Evolutionary conservation across 1,140 invertebrate species (phyloP).

Genomic region (Thaumatotibia leucotreta): DNA sequence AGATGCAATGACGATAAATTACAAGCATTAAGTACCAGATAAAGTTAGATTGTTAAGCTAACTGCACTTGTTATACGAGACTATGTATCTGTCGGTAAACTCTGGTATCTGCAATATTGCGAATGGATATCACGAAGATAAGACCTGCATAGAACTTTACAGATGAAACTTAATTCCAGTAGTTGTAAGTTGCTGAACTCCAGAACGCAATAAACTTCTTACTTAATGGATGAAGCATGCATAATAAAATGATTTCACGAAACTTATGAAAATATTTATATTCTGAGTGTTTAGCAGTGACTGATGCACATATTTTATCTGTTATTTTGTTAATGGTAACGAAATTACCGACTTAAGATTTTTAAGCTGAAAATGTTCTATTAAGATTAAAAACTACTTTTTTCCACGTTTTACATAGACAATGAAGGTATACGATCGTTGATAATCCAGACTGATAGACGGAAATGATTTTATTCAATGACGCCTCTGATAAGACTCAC

Average conservation of each 20-base stretch:
- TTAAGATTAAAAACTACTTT: not conserved
- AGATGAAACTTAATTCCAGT: slow-evolving; percentile 8
- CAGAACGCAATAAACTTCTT: slow-evolving; percentile 25
- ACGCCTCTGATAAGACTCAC: slow-evolving; percentile 2
- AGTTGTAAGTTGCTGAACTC: slow-evolving; percentile 26
- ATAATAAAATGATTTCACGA: not conserved
- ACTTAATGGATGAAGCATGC: slow-evolving; percentile 24
- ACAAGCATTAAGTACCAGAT: not conserved
- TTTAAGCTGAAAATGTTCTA: no score
- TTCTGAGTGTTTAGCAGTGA: no score
- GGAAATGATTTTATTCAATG: not conserved
- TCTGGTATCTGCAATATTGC: not conserved
- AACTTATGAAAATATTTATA: not conserved
- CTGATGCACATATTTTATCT: not conserved
- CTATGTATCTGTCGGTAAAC: not conserved
- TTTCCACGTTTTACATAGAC: not conserved
- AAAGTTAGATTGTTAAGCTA: not conserved
- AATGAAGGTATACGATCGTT: not conserved
- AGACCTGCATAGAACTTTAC: slow-evolving; percentile 2
- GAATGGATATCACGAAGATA: not conserved
- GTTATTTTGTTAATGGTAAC: not conserved
- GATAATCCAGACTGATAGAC: not conserved
- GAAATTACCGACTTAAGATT: not conserved
- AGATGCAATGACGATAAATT: not conserved
- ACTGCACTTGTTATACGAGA: not conserved